phyloP scores from a whole-genome alignment of 1,140 invertebrate genomes.

The Manduca sexta region DNA sequence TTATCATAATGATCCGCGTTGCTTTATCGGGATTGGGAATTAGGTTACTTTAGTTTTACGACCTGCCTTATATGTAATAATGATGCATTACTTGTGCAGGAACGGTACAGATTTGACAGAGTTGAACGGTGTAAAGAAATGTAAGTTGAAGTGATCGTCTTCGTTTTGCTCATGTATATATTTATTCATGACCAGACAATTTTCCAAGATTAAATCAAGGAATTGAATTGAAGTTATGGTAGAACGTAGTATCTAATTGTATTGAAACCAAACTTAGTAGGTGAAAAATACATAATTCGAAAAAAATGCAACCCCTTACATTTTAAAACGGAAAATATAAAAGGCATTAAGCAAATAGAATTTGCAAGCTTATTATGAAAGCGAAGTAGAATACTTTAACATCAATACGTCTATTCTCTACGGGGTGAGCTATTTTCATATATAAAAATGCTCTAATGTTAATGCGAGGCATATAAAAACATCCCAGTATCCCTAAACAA shows the following conservation, averaged over 20 bases:
- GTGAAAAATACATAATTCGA: too few relatives aligned
- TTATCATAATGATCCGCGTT: slow-evolving; percentile 23
- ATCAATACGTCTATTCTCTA: slow-evolving; percentile 16
- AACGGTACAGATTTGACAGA: too few relatives aligned
- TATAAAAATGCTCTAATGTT: slow-evolving; percentile 23
- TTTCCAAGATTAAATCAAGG: too few relatives aligned
- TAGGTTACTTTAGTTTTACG: slow-evolving; percentile 1
- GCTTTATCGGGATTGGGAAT: slow-evolving; percentile 10
- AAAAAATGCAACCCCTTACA: too few relatives aligned
- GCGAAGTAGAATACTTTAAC: slow-evolving; percentile 22
- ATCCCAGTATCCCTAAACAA: slow-evolving; percentile 30
- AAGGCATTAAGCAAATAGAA: background rate
- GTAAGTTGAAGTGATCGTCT: too few relatives aligned
- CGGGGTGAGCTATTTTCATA: slow-evolving; percentile 23
- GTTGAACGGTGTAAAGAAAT: too few relatives aligned
- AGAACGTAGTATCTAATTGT: too few relatives aligned
- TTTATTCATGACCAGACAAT: too few relatives aligned
- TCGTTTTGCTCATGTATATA: too few relatives aligned
- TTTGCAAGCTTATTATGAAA: background rate
- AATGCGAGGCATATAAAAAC: slow-evolving; percentile 19
- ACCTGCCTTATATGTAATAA: background rate
- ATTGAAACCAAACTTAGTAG: too few relatives aligned
- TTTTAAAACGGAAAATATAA: background rate
- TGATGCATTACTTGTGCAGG: background rate
- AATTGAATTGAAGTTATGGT: too few relatives aligned